Percentiles rank a stretch among this genome's conserved stretches.
phyloP scores from a whole-genome alignment of 2,888 invertebrate species.

The Oligia fasciuncula region DNA sequence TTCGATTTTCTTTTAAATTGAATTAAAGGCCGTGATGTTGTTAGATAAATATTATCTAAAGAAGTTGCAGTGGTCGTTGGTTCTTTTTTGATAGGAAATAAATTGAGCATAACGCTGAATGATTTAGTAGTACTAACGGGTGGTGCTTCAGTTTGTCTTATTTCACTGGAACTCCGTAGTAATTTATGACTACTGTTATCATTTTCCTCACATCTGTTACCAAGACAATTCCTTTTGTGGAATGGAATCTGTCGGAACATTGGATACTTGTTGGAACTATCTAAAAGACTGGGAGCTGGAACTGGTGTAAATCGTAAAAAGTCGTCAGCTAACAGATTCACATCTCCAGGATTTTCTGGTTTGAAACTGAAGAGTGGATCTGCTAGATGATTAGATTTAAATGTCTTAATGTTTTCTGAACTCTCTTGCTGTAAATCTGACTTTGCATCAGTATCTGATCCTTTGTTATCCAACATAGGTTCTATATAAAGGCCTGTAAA shows the following conservation, averaged over 20 bases:
- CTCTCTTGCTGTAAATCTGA: slow-evolving; percentile 69
- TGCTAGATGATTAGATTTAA: slow-evolving; percentile 78
- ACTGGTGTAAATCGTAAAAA: slow-evolving; percentile 80
- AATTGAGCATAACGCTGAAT: slow-evolving; percentile 92
- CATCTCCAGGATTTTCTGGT: slow-evolving; percentile 93
- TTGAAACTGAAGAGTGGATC: slow-evolving; percentile 93
- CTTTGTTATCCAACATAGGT: slow-evolving; percentile 73
- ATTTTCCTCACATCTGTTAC: slow-evolving; percentile 70
- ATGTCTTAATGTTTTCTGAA: slow-evolving; percentile 71
- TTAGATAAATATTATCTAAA: slow-evolving; percentile 80
- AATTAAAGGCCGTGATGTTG: slow-evolving; percentile 79
- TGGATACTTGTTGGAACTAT: slow-evolving; percentile 68
- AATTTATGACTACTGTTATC: slow-evolving; percentile 49
- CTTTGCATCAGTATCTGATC: slow-evolving; percentile 43
- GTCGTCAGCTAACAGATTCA: slow-evolving; percentile 92
- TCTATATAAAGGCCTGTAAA: slow-evolving; percentile 85
- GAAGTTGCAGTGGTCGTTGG: slow-evolving; percentile 57
- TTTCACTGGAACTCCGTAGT: slow-evolving; percentile 59
- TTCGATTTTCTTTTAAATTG: slow-evolving; percentile 82
- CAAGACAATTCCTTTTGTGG: slow-evolving; percentile 71
- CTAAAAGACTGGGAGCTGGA: slow-evolving; percentile 63
- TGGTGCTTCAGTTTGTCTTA: slow-evolving; percentile 62
- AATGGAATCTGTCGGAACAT: slow-evolving; percentile 77
- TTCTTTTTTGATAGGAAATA: slow-evolving; percentile 89
- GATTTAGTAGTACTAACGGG: slow-evolving; percentile 83